Conservation (phyloP, 2,797 vertebrate species). For the Intellagama lesueurii region DNA sequence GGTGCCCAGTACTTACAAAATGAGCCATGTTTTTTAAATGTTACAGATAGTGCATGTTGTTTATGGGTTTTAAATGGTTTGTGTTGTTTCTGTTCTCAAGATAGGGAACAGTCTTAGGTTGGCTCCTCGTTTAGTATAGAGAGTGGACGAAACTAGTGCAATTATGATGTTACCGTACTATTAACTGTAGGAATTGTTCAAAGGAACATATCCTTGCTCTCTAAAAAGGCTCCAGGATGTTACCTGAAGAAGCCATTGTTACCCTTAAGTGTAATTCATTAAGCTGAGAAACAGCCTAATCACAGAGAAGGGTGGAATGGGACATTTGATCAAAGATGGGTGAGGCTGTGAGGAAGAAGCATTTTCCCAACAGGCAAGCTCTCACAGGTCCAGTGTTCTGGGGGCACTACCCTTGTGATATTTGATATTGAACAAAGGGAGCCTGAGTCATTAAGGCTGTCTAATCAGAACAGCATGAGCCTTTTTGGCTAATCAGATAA, state of each 20-base stretch:
- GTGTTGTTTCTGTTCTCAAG: not conserved
- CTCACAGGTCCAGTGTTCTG: not conserved
- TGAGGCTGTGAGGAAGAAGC: not conserved
- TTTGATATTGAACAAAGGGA: not conserved
- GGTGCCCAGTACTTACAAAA: not conserved
- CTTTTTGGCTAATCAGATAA: not conserved
- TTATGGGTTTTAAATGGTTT: too few species aligned
- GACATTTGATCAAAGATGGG: not conserved
- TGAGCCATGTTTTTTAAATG: not conserved
- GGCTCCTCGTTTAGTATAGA: slow-evolving; percentile 1
- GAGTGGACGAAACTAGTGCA: not conserved
- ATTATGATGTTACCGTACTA: too few species aligned
- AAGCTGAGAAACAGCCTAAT: not conserved
- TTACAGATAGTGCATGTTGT: not conserved
- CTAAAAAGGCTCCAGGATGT: not conserved
- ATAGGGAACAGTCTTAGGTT: not conserved
- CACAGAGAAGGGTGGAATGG: not conserved
- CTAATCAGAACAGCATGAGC: not conserved
- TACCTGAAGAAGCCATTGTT: not conserved
- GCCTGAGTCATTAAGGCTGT: not conserved
- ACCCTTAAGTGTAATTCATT: not conserved
- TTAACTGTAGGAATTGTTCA: not conserved
- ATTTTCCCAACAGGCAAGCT: not conserved
- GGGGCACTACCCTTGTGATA: not conserved
- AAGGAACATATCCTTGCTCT: not conserved